phyloP scores from a whole-genome alignment of 1,140 invertebrate genomes.

The Lycorma delicatula region DNA sequence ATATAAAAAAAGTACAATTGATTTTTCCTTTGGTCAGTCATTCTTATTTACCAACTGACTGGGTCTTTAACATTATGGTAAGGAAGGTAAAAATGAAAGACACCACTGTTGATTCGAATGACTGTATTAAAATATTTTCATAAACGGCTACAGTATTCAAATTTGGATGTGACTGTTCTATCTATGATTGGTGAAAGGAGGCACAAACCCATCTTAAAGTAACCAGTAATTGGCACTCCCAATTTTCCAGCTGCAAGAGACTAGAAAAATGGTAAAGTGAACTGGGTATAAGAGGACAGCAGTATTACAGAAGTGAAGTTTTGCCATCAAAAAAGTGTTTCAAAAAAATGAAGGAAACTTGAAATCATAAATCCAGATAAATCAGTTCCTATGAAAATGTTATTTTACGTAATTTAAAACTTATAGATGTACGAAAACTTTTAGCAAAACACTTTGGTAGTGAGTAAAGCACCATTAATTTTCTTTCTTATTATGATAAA shows the following conservation, averaged over 20 bases:
- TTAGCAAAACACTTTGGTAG: slow-evolving; percentile 13
- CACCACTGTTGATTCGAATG: slow-evolving; percentile 9
- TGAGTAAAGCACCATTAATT: too few relatives aligned
- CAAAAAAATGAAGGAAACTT: background rate
- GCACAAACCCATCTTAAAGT: background rate
- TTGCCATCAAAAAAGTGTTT: background rate
- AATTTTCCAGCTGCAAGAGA: too few relatives aligned
- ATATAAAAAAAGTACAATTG: slow-evolving; percentile 27
- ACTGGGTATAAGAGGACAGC: background rate
- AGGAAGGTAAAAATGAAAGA: slow-evolving; percentile 24
- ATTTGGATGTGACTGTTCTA: background rate
- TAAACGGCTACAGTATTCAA: background rate
- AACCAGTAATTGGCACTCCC: slow-evolving; percentile 9
- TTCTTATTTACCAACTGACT: slow-evolving; percentile 30
- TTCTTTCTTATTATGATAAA: too few relatives aligned
- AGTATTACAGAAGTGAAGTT: background rate
- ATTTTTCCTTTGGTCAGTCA: slow-evolving; percentile 31
- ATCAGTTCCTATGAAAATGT: background rate
- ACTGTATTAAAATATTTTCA: slow-evolving; percentile 6
- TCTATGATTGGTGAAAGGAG: slow-evolving; percentile 4
- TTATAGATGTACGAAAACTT: slow-evolving; percentile 11
- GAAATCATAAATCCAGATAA: background rate
- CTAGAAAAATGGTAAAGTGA: too few relatives aligned
- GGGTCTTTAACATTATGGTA: slow-evolving; percentile 31
- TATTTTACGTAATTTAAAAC: slow-evolving; percentile 5